These are phyloP conservation scores for Calliopum simillimum DNA, from an alignment of 2,888 invertebrate species.

Conservation along the genomic window DNA sequence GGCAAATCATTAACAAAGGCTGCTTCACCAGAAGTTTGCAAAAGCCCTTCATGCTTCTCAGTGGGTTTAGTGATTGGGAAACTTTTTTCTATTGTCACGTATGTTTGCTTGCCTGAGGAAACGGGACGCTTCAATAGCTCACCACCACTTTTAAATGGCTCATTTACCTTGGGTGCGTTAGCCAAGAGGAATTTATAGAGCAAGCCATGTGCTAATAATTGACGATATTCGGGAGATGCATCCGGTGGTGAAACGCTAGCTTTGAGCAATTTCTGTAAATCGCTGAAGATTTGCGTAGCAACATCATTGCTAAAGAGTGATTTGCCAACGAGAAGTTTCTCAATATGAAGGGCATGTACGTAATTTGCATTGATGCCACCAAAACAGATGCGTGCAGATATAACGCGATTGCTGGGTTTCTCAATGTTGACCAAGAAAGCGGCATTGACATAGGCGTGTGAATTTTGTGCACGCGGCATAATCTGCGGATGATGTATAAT, in stretches of 20 bases:
- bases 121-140: conserved; percentile 71
- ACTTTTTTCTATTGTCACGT: conserved; percentile 75
- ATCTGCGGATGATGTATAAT: conserved; percentile 67
- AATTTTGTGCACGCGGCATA: conserved; percentile 81
- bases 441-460: conserved; percentile 82
- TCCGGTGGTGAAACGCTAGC: conserved; percentile 76
- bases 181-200: conserved; percentile 81
- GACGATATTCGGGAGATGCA: conserved; percentile 77
- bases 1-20: conserved; percentile 82
- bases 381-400: conserved; percentile 72
- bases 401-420: conserved; percentile 61
- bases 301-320: conserved; percentile 66
- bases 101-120: conserved; percentile 78
- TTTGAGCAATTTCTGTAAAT: conserved; percentile 72
- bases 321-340: conserved; percentile 68
- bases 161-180: conserved; percentile 69
- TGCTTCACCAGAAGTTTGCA: conserved; percentile 80
- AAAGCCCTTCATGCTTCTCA: conserved; percentile 78
- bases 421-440: conserved; percentile 76
- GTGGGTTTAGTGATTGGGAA: conserved; percentile 84
- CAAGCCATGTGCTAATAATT: conserved; percentile 78
- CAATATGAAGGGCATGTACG: conserved; percentile 72
- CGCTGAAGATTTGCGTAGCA: conserved; percentile 68
- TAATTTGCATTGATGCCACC: conserved; percentile 74
- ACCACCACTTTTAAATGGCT: conserved; percentile 72